Evolutionary conservation across 2,888 invertebrate species (phyloP).

Genomic region (Melanargia galathea): DNA sequence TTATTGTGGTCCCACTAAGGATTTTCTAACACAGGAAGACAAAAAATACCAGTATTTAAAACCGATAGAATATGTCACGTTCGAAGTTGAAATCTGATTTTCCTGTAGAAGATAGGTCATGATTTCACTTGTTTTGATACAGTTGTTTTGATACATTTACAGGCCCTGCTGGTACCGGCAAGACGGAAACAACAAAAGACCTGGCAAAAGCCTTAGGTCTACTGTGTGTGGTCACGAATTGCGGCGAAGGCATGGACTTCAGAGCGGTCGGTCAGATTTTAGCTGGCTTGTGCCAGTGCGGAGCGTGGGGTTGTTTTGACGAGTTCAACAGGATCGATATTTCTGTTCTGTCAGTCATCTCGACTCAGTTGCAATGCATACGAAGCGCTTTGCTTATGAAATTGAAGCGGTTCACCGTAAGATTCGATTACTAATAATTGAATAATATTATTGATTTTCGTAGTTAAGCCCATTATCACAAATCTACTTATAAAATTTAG

Average conservation of each 20-base stretch:
- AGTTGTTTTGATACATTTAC: neutral
- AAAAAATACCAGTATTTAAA: no score
- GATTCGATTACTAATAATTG: constrained; percentile 1
- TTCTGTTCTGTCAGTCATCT: constrained; percentile 95
- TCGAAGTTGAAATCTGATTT: no score
- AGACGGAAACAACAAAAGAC: constrained; percentile 96
- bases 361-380: constrained; percentile 94
- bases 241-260: constrained; percentile 96
- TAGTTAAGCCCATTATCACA: neutral
- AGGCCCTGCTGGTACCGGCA: constrained; percentile 92
- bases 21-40: no score
- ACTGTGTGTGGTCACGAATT: constrained; percentile 93
- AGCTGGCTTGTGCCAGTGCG: constrained; percentile 91
- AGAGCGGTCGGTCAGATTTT: constrained; percentile 87
- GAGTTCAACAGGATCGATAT: constrained; percentile 97
- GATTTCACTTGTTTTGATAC: no score
- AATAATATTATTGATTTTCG: neutral
- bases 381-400: constrained; percentile 90
- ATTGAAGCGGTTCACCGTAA: constrained; percentile 88
- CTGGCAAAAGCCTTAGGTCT: constrained; percentile 94
- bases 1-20: no score
- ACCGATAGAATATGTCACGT: no score
- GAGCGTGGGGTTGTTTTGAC: constrained; percentile 98
- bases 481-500: neutral
- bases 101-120: no score